Evolutionary conservation across 2,888 invertebrate species (phyloP).

Genomic region (Brachyopa scutellaris): DNA sequence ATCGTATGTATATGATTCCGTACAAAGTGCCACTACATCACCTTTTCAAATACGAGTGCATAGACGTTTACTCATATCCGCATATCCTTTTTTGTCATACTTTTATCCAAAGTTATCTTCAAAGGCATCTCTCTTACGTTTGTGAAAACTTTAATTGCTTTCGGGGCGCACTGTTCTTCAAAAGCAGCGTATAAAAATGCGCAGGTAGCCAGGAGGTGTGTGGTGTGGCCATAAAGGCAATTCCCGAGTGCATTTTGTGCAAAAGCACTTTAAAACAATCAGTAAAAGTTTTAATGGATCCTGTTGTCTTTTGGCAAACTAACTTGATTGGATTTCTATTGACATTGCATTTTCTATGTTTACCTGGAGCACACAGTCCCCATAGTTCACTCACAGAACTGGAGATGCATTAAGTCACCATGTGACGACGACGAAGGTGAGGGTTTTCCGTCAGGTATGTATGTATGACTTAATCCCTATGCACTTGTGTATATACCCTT

Average conservation of each 20-base stretch:
- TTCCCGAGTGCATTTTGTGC: slow-evolving; percentile 68
- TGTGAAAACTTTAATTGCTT: slow-evolving; percentile 72
- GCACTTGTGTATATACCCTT: slow-evolving; percentile 37
- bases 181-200: neutral
- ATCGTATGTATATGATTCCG: no score
- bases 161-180: slow-evolving; percentile 28
- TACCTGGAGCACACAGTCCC: slow-evolving; percentile 47
- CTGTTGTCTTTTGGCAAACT: slow-evolving; percentile 72
- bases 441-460: neutral
- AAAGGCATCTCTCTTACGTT: slow-evolving; percentile 67
- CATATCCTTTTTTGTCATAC: neutral
- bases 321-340: slow-evolving; percentile 73
- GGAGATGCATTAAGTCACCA: slow-evolving; percentile 62
- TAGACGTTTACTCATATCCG: neutral
- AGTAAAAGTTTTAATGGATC: slow-evolving; percentile 72
- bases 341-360: slow-evolving; percentile 72
- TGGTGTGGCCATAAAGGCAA: slow-evolving; percentile 62
- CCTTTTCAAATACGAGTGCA: neutral
- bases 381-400: slow-evolving; percentile 9
- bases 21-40: slow-evolving; percentile 19
- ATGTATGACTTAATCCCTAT: slow-evolving; percentile 47
- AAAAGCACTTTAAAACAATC: slow-evolving; percentile 72
- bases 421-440: slow-evolving; percentile 28
- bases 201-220: slow-evolving; percentile 22
- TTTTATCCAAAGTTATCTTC: slow-evolving; percentile 56